Conservation (phyloP, 2,113 vertebrate genomes). For the Pteruthius melanotis region DNA sequence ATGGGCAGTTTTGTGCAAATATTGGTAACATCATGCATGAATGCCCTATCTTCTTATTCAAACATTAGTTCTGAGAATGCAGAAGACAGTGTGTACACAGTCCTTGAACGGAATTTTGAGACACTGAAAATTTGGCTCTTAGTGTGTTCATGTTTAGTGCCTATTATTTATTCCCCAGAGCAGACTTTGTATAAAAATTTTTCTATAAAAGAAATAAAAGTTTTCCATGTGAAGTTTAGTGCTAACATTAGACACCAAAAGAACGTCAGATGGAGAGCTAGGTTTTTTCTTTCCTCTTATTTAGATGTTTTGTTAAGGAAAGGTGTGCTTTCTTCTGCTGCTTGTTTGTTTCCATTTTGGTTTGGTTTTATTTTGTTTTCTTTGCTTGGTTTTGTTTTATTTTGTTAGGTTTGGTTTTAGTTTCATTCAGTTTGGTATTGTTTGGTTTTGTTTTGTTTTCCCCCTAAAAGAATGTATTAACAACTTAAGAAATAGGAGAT, state of each 20-base stretch:
- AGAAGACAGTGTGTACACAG: neutral
- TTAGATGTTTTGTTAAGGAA: neutral
- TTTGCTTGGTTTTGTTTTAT: neutral
- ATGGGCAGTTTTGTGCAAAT: neutral
- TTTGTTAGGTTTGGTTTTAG: neutral
- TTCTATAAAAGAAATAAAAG: neutral
- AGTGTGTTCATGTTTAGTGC: neutral
- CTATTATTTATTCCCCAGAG: neutral
- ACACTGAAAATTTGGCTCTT: neutral
- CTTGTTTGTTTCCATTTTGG: neutral
- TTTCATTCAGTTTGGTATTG: neutral
- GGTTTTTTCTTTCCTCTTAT: rapidly evolving
- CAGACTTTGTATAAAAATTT: neutral
- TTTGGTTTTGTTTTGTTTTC: neutral
- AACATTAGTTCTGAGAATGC: neutral
- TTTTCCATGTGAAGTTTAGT: neutral
- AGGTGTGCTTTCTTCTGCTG: rapidly evolving
- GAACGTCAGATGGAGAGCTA: neutral
- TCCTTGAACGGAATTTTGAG: neutral
- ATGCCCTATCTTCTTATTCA: neutral
- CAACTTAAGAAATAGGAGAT: neutral
- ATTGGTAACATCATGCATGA: neutral
- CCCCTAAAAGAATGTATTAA: neutral
- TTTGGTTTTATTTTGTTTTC: neutral
- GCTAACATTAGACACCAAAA: neutral